These are phyloP conservation scores for Salmo trutta DNA, from an alignment of 2,797 vertebrate genomes.

Conservation along the genomic window DNA sequence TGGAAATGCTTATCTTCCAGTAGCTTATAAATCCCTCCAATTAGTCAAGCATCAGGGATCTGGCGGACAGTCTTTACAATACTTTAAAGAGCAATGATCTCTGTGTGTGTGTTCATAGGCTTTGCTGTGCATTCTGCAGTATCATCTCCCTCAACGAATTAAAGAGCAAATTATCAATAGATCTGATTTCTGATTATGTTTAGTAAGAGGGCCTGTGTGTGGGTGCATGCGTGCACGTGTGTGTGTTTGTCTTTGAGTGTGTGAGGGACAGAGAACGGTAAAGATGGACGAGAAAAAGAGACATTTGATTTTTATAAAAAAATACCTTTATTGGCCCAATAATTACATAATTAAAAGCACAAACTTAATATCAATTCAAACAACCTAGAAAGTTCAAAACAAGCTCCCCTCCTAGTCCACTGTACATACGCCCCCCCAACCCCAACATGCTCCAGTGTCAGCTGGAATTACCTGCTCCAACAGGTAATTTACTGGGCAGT, in stretches of 20 bases:
- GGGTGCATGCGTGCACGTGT: background rate
- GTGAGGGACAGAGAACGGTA: background rate
- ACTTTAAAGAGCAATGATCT: background rate
- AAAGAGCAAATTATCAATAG: background rate
- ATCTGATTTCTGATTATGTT: background rate
- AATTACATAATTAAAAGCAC: too few species aligned
- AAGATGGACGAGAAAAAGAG: background rate
- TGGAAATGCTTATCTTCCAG: too few species aligned
- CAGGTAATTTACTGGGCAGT: too few species aligned
- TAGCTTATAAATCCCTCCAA: background rate
- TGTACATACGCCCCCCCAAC: too few species aligned
- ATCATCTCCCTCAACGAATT: background rate
- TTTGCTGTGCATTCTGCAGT: background rate
- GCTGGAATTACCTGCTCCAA: too few species aligned
- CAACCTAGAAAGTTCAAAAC: too few species aligned
- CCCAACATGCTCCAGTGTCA: too few species aligned
- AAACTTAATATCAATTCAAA: too few species aligned
- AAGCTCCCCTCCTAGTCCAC: too few species aligned
- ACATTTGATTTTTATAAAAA: background rate
- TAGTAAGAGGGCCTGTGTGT: background rate
- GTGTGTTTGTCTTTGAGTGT: background rate
- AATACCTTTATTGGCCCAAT: too few species aligned
- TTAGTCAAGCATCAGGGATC: background rate
- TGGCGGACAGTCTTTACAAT: background rate
- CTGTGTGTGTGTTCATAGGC: background rate